Conservation (phyloP, 2,113 vertebrate species). For the Labeo rohita region DNA sequence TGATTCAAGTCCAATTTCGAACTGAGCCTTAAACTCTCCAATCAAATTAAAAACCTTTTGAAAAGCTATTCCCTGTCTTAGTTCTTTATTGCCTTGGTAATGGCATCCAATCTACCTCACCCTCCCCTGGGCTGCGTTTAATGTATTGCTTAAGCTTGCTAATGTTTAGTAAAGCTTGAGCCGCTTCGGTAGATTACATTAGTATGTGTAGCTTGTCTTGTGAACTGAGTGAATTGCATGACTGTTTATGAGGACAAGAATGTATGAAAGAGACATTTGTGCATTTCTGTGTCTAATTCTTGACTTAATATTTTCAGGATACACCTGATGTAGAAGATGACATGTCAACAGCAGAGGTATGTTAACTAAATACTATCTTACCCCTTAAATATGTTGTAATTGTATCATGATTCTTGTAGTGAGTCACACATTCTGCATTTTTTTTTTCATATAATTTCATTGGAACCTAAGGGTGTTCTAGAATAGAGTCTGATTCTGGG, state of each 20-base stretch:
- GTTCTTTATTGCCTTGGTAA: conserved; percentile 36
- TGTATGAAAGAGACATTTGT: background rate
- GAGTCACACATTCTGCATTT: background rate
- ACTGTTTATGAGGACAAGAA: background rate
- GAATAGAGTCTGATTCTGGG: background rate
- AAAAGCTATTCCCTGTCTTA: conserved; percentile 36
- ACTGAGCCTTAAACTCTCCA: conserved; percentile 21
- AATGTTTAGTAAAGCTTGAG: conserved; percentile 46
- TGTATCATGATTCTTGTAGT: background rate
- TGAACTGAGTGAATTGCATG: conserved; percentile 35
- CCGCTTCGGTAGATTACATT: conserved; percentile 35
- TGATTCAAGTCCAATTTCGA: conserved; percentile 31
- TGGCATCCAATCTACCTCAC: conserved; percentile 29
- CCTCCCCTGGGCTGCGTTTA: conserved; percentile 45
- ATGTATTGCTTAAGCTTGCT: conserved; percentile 52
- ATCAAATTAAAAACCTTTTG: conserved; percentile 31
- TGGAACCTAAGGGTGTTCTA: background rate
- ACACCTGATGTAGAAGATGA: conserved; percentile 82
- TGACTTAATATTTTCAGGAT: conserved; percentile 75
- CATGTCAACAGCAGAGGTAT: conserved; percentile 89
- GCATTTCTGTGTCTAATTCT: background rate
- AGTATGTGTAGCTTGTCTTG: conserved; percentile 39
- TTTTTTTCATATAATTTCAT: background rate
- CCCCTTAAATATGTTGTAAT: background rate
- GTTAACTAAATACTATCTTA: conserved; percentile 15